Conservation (phyloP, 1,140 invertebrate species). For the Atta colombica region DNA sequence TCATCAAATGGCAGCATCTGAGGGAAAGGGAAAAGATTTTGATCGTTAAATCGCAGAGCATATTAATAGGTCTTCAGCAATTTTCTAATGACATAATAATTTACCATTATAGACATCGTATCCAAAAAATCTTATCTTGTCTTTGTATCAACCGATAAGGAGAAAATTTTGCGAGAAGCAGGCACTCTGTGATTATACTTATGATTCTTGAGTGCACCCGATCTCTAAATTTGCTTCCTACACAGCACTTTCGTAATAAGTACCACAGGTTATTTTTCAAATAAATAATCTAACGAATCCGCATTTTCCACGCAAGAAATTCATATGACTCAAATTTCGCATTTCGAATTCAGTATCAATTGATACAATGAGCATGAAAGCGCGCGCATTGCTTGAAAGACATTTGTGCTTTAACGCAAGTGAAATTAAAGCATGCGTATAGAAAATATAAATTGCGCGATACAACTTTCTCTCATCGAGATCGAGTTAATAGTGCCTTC, state of each 20-base stretch:
- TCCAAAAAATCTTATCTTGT: constrained; percentile 73
- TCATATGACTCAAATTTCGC: too few relatives aligned
- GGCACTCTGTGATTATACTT: constrained; percentile 79
- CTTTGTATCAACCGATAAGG: constrained; percentile 75
- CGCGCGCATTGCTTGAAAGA: background rate
- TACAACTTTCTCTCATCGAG: constrained; percentile 41
- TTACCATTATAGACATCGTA: constrained; percentile 77
- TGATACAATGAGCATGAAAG: background rate
- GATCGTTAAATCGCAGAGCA: constrained; percentile 70
- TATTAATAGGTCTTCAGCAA: constrained; percentile 73
- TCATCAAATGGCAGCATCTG: background rate
- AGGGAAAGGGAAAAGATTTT: background rate
- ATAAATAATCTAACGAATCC: constrained; percentile 28
- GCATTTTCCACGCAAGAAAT: background rate
- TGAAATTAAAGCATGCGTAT: constrained; percentile 5
- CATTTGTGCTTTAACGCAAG: background rate
- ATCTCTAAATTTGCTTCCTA: constrained; percentile 62
- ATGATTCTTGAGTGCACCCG: constrained; percentile 55
- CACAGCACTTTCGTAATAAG: background rate
- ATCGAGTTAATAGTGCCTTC: constrained; percentile 26
- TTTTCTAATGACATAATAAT: constrained; percentile 80
- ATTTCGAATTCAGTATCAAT: background rate
- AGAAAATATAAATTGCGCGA: constrained; percentile 11
- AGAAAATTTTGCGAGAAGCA: constrained; percentile 76
- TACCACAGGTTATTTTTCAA: background rate